phyloP scores from a whole-genome alignment of 2,797 vertebrate species.

The Manis javanica region DNA sequence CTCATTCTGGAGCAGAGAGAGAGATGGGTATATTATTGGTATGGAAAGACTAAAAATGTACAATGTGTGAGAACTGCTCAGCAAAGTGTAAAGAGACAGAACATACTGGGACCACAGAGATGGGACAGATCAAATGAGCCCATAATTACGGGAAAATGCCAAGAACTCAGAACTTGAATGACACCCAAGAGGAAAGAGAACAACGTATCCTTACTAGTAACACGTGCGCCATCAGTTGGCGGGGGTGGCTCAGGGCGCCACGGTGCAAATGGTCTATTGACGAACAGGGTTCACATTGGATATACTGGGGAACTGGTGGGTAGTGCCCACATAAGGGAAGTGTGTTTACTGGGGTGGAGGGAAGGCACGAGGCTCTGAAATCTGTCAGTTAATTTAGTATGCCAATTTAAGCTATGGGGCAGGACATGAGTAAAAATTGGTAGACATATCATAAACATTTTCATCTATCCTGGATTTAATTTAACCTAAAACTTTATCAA shows the following conservation, averaged over 20 bases:
- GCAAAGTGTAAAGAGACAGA: not conserved
- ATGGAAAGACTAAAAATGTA: not conserved
- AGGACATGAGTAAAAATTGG: not conserved
- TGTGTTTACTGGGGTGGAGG: not conserved
- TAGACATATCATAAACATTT: not conserved
- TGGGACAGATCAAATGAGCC: not conserved
- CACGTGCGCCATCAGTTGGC: too few relatives aligned
- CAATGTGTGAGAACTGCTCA: too few relatives aligned
- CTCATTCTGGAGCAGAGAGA: not conserved
- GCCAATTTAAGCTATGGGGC: not conserved
- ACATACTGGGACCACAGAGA: not conserved
- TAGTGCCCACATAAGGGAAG: not conserved
- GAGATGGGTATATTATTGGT: not conserved
- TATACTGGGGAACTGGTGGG: not conserved
- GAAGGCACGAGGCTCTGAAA: not conserved
- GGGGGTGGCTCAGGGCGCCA: too few relatives aligned
- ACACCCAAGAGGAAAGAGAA: not conserved
- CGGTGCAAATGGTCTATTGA: not conserved
- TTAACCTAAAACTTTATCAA: too few relatives aligned
- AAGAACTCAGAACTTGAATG: not conserved
- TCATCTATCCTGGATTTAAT: not conserved
- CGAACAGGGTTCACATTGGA: not conserved
- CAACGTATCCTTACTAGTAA: too few relatives aligned
- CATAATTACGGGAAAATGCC: not conserved
- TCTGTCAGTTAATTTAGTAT: not conserved